These are phyloP conservation scores for Synanthedon tipuliformis DNA, from an alignment of 2,888 invertebrate species.

Conservation along the genomic window DNA sequence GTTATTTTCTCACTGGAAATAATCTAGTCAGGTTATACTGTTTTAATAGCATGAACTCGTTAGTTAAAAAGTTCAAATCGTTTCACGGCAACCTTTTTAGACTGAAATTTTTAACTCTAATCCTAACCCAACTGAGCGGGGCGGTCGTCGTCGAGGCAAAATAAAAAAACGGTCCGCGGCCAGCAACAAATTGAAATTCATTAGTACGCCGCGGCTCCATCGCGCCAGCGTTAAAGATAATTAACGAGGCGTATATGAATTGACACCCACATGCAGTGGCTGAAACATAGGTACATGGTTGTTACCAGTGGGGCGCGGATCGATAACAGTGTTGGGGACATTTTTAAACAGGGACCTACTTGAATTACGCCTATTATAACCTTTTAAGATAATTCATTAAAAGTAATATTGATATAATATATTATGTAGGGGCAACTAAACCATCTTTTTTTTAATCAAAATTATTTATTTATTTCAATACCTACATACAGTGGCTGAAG, in stretches of 20 bases:
- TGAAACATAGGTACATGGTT: constrained; percentile 5
- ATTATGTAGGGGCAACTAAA: no score
- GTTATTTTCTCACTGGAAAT: no score
- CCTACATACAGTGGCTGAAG: no score
- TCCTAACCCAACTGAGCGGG: constrained; percentile 18
- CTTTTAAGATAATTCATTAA: no score
- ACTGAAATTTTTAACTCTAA: constrained; percentile 8
- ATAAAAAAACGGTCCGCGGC: constrained; percentile 25
- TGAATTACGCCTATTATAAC: no score
- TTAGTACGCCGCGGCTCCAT: constrained; percentile 47
- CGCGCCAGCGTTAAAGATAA: constrained; percentile 58
- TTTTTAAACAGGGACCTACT: no score
- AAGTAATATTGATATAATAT: no score
- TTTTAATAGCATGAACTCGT: neutral
- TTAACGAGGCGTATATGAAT: constrained; percentile 63
- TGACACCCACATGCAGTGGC: constrained; percentile 37
- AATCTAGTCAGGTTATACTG: no score
- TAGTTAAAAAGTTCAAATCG: neutral
- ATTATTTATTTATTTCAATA: no score
- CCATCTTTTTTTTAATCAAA: no score
- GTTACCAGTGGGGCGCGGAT: constrained; percentile 18
- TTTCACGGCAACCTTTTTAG: neutral
- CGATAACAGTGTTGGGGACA: constrained; percentile 16
- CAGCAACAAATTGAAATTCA: constrained; percentile 64
- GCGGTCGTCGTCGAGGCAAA: neutral